phyloP scores from a whole-genome alignment of 2,797 vertebrate genomes.

The Pterois miles region DNA sequence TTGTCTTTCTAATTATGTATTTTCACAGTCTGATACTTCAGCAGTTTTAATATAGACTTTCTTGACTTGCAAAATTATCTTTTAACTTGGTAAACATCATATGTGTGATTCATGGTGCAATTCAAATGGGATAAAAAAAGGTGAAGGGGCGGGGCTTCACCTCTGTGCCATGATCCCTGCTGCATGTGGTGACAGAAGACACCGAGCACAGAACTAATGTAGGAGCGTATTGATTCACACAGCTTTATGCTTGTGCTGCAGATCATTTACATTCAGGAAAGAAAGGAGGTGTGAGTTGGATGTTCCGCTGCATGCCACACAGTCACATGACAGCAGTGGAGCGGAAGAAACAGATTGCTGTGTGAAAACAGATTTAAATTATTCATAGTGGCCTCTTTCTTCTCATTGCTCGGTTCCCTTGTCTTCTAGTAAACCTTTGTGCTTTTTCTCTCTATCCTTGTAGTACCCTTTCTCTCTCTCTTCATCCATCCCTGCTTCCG shows the following conservation, averaged over 20 bases:
- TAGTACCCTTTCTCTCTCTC: background rate
- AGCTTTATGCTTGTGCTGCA: background rate
- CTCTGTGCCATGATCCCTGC: background rate
- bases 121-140: too few species aligned
- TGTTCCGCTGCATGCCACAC: constrained; percentile 3
- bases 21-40: too few species aligned
- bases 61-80: too few species aligned
- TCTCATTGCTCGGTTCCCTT: background rate
- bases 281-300: background rate
- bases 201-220: background rate
- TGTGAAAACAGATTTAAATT: constrained; percentile 41
- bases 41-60: too few species aligned
- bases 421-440: background rate
- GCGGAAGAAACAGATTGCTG: constrained; percentile 29
- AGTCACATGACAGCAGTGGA: constrained; percentile 12
- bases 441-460: background rate
- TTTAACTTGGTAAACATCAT: too few species aligned
- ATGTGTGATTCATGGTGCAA: too few species aligned
- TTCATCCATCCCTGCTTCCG: background rate
- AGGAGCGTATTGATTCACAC: background rate
- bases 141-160: too few species aligned
- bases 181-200: background rate
- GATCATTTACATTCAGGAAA: background rate
- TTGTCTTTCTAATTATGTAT: too few species aligned
- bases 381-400: constrained; percentile 25